Conservation (phyloP, 2,888 invertebrate genomes). For the Allacma fusca region DNA sequence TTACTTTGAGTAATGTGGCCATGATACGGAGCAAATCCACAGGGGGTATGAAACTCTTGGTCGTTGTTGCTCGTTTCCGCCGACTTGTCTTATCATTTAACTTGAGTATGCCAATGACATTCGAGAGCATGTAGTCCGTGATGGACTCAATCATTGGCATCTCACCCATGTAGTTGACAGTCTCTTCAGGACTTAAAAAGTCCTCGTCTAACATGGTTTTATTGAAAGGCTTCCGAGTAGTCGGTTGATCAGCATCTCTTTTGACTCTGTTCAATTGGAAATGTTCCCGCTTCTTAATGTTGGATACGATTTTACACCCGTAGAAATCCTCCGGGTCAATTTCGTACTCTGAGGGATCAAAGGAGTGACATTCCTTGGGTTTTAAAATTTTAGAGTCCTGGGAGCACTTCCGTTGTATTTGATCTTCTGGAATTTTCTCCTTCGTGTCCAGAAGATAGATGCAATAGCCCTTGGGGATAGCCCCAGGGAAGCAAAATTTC, state of each 20-base stretch:
- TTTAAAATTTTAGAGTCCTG: neutral
- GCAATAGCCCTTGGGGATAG: too few relatives aligned
- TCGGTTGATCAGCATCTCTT: neutral
- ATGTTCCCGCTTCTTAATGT: neutral
- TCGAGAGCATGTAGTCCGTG: neutral
- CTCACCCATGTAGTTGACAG: neutral
- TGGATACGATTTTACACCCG: neutral
- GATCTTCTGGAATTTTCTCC: too few relatives aligned
- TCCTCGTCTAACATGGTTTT: neutral
- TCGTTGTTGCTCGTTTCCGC: neutral
- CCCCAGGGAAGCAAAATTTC: too few relatives aligned
- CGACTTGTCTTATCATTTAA: neutral
- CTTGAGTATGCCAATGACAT: neutral
- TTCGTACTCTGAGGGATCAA: neutral
- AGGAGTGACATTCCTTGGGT: neutral
- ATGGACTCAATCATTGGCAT: slow-evolving; percentile 7
- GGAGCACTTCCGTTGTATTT: neutral
- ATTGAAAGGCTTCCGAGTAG: neutral
- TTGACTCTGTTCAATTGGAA: too few relatives aligned
- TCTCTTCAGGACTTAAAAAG: neutral
- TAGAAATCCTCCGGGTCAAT: neutral
- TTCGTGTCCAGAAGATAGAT: too few relatives aligned
- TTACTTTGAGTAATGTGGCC: neutral
- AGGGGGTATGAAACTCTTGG: neutral
- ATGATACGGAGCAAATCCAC: neutral